Evolutionary conservation across 2,797 vertebrate species (phyloP).

Genomic region (Coregonus suidteri): DNA sequence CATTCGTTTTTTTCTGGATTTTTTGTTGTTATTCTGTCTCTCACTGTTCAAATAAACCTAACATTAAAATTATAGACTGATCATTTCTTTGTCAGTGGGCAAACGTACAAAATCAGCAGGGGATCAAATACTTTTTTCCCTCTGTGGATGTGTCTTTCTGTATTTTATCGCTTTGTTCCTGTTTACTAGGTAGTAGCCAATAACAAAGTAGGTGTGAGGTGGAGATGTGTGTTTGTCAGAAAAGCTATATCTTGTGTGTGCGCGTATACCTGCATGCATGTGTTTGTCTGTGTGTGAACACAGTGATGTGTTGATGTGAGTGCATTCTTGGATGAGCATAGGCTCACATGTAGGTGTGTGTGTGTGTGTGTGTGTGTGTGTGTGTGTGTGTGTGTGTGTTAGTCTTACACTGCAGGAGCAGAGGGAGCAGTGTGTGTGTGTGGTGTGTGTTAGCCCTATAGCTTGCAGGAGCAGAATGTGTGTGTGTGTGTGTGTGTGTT

Average conservation of each 20-base stretch:
- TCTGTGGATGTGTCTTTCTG: background rate
- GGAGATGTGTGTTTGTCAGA: too few species aligned
- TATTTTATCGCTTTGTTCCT: background rate
- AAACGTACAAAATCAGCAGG: too few species aligned
- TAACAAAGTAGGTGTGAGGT: too few species aligned
- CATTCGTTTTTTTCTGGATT: too few species aligned
- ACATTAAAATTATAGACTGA: too few species aligned
- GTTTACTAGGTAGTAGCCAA: background rate
- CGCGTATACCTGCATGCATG: background rate
- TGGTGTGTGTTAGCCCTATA: background rate
- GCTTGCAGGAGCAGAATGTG: background rate
- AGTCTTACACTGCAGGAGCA: background rate
- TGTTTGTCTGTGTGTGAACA: slow-evolving; percentile 7
- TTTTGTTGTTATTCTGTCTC: too few species aligned
- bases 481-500: background rate
- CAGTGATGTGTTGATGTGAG: background rate
- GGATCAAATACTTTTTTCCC: too few species aligned
- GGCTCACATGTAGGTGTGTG: background rate
- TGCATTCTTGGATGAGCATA: background rate
- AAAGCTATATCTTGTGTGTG: too few species aligned
- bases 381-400: background rate
- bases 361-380: background rate
- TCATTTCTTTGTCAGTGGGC: too few species aligned
- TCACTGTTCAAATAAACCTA: too few species aligned
- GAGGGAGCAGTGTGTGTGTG: slow-evolving; percentile 4